These are phyloP conservation scores for Plemyria rubiginata DNA, from an alignment of 2,888 invertebrate species.

Conservation along the genomic window DNA sequence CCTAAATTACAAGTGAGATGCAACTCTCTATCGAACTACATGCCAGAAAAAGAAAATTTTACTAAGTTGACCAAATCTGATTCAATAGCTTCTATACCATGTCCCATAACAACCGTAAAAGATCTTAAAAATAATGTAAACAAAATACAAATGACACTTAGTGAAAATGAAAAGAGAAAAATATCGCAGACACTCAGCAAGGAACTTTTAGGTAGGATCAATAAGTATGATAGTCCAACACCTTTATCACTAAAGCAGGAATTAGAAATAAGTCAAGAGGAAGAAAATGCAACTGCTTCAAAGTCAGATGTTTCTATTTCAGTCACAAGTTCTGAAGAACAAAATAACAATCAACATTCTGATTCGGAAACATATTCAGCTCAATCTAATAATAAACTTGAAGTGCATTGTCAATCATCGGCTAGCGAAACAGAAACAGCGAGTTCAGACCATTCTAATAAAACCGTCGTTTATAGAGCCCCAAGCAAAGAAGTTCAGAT, in stretches of 20 bases:
- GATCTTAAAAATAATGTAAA: constrained; percentile 79
- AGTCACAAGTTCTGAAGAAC: constrained; percentile 40
- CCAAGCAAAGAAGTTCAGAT: constrained; percentile 87
- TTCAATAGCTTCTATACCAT: constrained; percentile 83
- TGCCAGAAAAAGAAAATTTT: constrained; percentile 64
- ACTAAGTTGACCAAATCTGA: constrained; percentile 79
- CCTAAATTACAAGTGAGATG: constrained; percentile 83
- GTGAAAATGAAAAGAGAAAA: constrained; percentile 89
- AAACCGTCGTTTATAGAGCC: constrained; percentile 87
- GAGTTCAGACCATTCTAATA: constrained; percentile 89
- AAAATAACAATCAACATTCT: constrained; percentile 52
- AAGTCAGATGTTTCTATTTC: constrained; percentile 26
- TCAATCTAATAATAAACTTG: constrained; percentile 60
- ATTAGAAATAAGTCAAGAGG: constrained; percentile 85
- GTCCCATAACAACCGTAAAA: constrained; percentile 71
- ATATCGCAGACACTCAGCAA: constrained; percentile 90
- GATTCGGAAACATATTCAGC: constrained; percentile 42
- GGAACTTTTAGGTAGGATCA: constrained; percentile 88
- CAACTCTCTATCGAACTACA: constrained; percentile 80
- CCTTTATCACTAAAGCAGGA: constrained; percentile 74
- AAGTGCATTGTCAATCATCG: constrained; percentile 73
- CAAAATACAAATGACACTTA: constrained; percentile 79
- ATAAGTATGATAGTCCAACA: constrained; percentile 66
- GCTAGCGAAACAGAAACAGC: constrained; percentile 89
- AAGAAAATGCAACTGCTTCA: constrained; percentile 33